Evolutionary conservation across 2,113 vertebrate genomes (phyloP), one percentile per base, ranked within the genome.

Genomic region (Entomyzon cyanotis): DNA sequence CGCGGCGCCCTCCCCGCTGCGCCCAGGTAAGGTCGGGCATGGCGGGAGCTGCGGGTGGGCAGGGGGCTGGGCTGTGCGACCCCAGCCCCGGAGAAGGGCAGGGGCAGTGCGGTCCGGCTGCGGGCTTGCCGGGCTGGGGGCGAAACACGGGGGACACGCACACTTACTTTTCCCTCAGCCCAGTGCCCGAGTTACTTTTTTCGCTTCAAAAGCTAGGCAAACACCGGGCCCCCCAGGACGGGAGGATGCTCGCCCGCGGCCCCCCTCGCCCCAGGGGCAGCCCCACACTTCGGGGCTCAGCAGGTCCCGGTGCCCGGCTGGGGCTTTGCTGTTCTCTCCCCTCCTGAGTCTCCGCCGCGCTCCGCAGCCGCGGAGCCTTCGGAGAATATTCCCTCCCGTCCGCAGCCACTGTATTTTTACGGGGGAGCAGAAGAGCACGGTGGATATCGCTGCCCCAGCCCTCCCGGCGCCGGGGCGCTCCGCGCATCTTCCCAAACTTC

Each of bases 21-120:
- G 64, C 76, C 47, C 76, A 92, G 93, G 90, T 92, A 94, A 94
- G 90, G 70, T 70, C 49, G 35, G 56, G 74, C 74, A 9, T 64
- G 64, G 74, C 64, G 65, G 74, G 56, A 46, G 41, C 68, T 27
- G 59, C 52, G 42, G 64, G 56, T 2, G 56, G 81, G 60, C 37
- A 20, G 42, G 31, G 70, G 67, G 68, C 44, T 27, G 68, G 44
- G 56, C 68, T 33, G 74, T 17, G 64, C 47, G 84, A 62, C 74
- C 74, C 84, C 46, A 53, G 63, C 63, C 46, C 41, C 20, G 33
- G 23, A 22, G 23, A 12, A 49, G n/a, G 37, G n/a, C 63, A 64
- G 15, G 44, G 15, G 33, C 69, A 39, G 4, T 2, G 77, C 16
- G 46, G 44, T 37, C 30, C 18, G 30, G 67, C 18, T 17, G 42